Conservation (phyloP, 2,113 vertebrate species). For the Prolemur simus region DNA sequence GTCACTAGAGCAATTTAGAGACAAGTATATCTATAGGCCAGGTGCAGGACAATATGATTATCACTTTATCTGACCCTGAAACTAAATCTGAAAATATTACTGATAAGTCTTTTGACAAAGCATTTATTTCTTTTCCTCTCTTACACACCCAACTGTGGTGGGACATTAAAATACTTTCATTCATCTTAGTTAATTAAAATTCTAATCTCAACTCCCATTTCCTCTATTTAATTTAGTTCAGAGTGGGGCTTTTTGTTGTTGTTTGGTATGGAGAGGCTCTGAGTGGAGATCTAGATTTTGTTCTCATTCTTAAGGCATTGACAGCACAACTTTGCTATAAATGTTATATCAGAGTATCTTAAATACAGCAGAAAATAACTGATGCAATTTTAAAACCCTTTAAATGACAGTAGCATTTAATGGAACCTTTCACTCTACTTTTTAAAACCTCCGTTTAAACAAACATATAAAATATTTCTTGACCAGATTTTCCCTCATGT, state of each 20-base stretch:
- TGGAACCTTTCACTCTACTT: background rate
- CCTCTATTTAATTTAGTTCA: conserved; percentile 25
- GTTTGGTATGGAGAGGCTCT: background rate
- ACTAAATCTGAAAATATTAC: background rate
- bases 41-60: background rate
- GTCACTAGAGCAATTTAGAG: background rate
- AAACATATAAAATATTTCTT: background rate
- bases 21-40: background rate
- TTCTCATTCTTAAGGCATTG: background rate
- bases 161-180: background rate
- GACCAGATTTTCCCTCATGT: background rate
- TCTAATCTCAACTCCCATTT: conserved; percentile 20
- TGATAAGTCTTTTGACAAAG: background rate
- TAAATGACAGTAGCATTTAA: background rate
- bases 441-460: background rate
- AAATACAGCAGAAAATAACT: conserved; percentile 8
- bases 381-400: background rate
- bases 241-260: background rate
- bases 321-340: background rate
- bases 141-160: background rate
- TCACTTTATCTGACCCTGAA: background rate
- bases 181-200: conserved; percentile 55
- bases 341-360: background rate
- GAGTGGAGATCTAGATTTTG: background rate
- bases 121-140: conserved; percentile 9